Evolutionary conservation across 1,140 invertebrate species (phyloP).

Genomic region (Aphidius ervi): DNA sequence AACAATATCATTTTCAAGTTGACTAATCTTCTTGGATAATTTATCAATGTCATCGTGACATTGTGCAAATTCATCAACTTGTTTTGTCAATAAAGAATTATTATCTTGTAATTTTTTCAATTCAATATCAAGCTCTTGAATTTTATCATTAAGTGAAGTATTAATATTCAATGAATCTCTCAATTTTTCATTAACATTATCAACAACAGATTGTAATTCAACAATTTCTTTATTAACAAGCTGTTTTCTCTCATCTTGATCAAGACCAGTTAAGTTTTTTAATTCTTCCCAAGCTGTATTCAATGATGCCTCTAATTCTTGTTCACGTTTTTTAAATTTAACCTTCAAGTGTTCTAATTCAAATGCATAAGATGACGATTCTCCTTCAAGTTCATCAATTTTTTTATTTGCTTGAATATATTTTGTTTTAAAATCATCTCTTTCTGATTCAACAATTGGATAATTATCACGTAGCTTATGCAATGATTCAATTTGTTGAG

Average conservation of each 20-base stretch:
- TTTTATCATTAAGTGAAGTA: conserved; percentile 19
- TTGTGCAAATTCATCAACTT: not conserved
- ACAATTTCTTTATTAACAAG: conserved; percentile 1
- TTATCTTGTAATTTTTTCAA: conserved; percentile 12
- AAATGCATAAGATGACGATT: conserved; percentile 14
- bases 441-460: conserved; percentile 21
- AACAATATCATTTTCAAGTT: not conserved
- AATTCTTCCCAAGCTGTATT: conserved; percentile 19
- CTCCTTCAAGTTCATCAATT: conserved; percentile 20
- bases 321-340: conserved; percentile 23
- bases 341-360: conserved; percentile 19
- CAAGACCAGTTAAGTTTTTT: not conserved
- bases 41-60: not conserved
- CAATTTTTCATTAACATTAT: conserved; percentile 10
- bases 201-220: conserved; percentile 15
- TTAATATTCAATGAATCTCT: not conserved
- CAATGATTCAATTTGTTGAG: conserved; percentile 17
- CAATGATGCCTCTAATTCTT: conserved; percentile 24
- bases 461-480: conserved; percentile 6
- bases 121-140: conserved; percentile 16
- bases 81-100: not conserved
- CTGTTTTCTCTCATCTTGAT: conserved; percentile 3
- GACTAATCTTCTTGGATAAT: not conserved
- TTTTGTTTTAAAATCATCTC: conserved; percentile 20
- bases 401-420: conserved; percentile 12